Base-by-base conservation (phyloP, 2,113 vertebrate genomes). In the Eleginops maclovinus region DNA sequence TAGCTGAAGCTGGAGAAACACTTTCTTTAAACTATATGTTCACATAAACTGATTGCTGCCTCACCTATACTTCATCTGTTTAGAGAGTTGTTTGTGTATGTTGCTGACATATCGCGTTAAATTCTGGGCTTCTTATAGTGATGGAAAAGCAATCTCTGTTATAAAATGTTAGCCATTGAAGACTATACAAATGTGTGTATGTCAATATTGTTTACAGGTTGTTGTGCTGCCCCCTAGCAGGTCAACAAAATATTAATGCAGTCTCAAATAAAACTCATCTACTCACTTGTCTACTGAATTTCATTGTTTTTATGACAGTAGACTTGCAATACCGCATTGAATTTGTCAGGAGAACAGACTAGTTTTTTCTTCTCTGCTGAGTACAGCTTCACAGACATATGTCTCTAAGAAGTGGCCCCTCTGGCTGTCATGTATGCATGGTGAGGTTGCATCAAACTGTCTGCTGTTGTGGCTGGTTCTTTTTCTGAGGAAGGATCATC, bases 361-460 rank as follows among this genome's bases (percentile, higher is more conserved):
- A 28, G 11, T 22, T 22, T 64, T n/a, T 22, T 28, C 60, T 64
- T 6, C 22, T 44, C 22, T 58, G 36, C 22, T 55, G 60, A 51
- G 28, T 21, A 58, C 12, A 9, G 22, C 55, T 44, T 61, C 31
- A 44, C 67, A 54, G 28, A 40, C 28, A 24, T 21, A 43, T 13
- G 28, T 4, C 21, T 4, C 9, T 58, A 22, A 49, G 64, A 82
- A 46, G 70, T 46, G 60, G 54, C 54, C 21, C 41, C 40, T 19
- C 26, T 60, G 46, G n/a, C 13, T 17, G 46, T 1, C 43, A 22
- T 8, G 56, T 61, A 62, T 55, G 54, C 54, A 66, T 7, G 21
- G 21, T 56, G 43, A 72, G 55, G 61, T 68, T 69, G 51, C 40
- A 55, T 60, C 26, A 55, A 65, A 49, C 46, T 60, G 53, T 24